Evolutionary conservation across 1,140 invertebrate species (phyloP), one percentile per base, ranked within the genome.

Genomic region (Diorhabda sublineata): DNA sequence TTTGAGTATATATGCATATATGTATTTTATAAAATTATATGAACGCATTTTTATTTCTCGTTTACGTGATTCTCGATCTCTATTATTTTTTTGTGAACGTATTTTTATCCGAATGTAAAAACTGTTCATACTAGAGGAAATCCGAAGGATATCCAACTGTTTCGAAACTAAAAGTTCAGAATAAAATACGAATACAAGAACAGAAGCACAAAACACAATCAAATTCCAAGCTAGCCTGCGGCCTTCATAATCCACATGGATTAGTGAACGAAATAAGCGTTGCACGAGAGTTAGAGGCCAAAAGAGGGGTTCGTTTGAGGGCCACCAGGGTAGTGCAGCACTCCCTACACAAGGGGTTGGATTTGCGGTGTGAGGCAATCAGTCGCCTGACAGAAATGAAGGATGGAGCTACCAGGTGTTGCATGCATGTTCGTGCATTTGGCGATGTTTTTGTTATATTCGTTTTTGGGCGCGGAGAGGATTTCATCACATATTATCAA

Each of bases 341-440:
- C 42, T 43, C 65, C 65, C 65, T 52, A n/a, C 47, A 60, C 42
- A 61, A 11, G 26, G 65, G 72, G 71, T 67, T 73, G 69, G 71
- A 76, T 76, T 76, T 76, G 74, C 74, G 74, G 74, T 71, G 65
- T 66, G 73, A 76, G 70, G 71, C 71, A 76, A 74, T 74, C 74
- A 74, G 71, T 62, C 71, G 66, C 64, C 62, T 73, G 70, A 74
- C 73, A 73, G 66, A 52, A 71, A 73, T 76, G 74, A 76, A 58
- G 64, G 70, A 74, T 73, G 73, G 71, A 64, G 73, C 67, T 64
- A 75, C 74, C 74, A 75, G 74, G 74, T 74, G 74, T 74, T 76
- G 71, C 73, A 72, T 76, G 69, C 68, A 70, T 68, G 71, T 65
- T 68, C 62, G 61, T 66, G 63, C 61, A 52, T 52, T 52, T 52